Percentiles rank a stretch among this genome's conserved stretches.
Evolutionary conservation across 2,888 invertebrate species (phyloP).

Genomic region (Drosophila mulleri): DNA sequence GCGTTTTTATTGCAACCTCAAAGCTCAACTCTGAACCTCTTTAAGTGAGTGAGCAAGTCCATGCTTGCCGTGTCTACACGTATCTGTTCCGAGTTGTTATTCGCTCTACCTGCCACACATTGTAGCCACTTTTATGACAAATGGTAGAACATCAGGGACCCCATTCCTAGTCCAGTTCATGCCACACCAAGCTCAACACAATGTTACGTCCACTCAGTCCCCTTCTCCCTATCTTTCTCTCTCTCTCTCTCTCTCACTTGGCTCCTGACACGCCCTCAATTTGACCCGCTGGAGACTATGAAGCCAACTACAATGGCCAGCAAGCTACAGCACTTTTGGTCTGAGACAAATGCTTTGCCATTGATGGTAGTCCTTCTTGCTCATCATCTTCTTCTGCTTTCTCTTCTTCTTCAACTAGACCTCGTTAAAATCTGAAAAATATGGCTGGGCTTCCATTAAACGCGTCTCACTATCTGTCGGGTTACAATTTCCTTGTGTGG

Average conservation of each 20-base stretch:
- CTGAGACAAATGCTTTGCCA: constrained; percentile 61
- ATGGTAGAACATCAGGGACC: constrained; percentile 46
- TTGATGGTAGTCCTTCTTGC: constrained; percentile 45
- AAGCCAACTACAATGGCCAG: constrained; percentile 17
- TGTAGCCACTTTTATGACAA: constrained; percentile 79
- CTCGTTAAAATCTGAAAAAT: constrained; percentile 75
- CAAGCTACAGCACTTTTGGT: constrained; percentile 32
- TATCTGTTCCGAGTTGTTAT: background rate
- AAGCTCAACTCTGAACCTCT: constrained; percentile 8
- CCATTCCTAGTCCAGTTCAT: constrained; percentile 8
- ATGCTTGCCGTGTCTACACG: background rate
- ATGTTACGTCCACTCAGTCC: constrained; percentile 50
- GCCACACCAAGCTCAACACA: constrained; percentile 60
- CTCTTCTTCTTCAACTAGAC: constrained; percentile 28
- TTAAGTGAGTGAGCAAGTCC: constrained; percentile 8
- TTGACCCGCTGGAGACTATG: constrained; percentile 22
- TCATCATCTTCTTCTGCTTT: background rate
- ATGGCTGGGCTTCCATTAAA: constrained; percentile 73
- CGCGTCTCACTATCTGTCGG: constrained; percentile 64
- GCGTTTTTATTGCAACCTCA: constrained; percentile 8
- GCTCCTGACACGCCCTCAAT: constrained; percentile 61
- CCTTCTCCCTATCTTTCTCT: constrained; percentile 14
- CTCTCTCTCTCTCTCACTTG: constrained; percentile 7
- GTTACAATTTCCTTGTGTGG: constrained; percentile 72
- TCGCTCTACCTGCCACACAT: constrained; percentile 63